Percentiles rank a stretch among this genome's conserved stretches.
Conservation (phyloP, 2,113 vertebrate species). For the Rhineura floridana region DNA sequence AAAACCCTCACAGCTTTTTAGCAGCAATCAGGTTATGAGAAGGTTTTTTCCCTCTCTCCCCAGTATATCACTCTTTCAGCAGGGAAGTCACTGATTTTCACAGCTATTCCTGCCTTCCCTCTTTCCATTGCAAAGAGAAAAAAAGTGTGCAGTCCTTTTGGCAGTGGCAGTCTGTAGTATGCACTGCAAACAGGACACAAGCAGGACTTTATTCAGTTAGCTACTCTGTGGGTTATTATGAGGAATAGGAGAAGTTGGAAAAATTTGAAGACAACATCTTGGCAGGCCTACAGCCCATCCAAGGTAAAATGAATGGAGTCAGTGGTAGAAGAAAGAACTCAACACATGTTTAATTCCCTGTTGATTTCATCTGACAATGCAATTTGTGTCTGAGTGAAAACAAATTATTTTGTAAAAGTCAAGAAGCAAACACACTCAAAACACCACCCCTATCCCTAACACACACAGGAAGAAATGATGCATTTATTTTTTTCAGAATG, state of each 20-base stretch:
- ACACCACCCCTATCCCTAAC: no score
- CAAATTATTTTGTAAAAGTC: slow-evolving; percentile 22
- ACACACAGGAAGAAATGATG: not conserved
- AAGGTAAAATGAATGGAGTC: not conserved
- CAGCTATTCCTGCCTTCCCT: slow-evolving; percentile 29
- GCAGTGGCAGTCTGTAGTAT: slow-evolving; percentile 28
- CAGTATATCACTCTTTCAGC: accelerated
- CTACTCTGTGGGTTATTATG: accelerated
- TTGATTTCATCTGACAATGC: slow-evolving; percentile 39
- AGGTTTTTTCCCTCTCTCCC: slow-evolving; percentile 5
- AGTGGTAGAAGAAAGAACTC: not conserved
- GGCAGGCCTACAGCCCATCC: slow-evolving; percentile 9
- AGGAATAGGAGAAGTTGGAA: not conserved
- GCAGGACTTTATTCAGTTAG: not conserved
- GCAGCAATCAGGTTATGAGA: slow-evolving; percentile 6
- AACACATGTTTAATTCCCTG: slow-evolving; percentile 37
- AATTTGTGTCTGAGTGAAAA: slow-evolving; percentile 24
- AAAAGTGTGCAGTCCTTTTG: not conserved
- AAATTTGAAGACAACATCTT: not conserved
- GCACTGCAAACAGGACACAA: slow-evolving; percentile 22
- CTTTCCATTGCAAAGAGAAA: not conserved
- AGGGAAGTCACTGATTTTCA: not conserved
- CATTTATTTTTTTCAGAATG: not conserved
- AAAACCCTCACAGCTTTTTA: slow-evolving; percentile 28
- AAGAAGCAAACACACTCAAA: not conserved